These are phyloP conservation scores for Erannis defoliaria DNA, from an alignment of 2,888 invertebrate species.

Conservation along the genomic window DNA sequence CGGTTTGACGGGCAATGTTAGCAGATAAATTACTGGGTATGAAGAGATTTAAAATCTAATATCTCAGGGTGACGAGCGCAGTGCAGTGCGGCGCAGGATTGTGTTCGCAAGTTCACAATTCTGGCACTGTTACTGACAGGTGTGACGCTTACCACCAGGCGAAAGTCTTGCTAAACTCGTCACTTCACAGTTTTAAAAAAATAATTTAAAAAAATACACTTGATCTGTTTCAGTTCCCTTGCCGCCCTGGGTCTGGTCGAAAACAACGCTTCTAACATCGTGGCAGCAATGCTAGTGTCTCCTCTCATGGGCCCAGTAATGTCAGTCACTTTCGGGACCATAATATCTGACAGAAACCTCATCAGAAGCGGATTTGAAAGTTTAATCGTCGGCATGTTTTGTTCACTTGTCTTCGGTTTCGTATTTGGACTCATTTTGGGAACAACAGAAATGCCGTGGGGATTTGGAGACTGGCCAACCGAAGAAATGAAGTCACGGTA, in stretches of 20 bases:
- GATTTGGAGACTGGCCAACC: constrained; percentile 91
- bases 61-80: too few relatives aligned
- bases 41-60: too few relatives aligned
- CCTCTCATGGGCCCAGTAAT: constrained; percentile 94
- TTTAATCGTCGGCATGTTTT: constrained; percentile 89
- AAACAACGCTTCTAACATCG: constrained; percentile 93
- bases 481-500: constrained; percentile 93
- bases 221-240: constrained; percentile 87
- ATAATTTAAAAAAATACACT: background rate
- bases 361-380: constrained; percentile 90
- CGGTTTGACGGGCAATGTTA: too few relatives aligned
- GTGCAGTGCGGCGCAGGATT: too few relatives aligned
- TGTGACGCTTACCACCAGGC: too few relatives aligned
- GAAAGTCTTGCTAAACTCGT: too few relatives aligned
- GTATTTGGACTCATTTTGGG: constrained; percentile 91
- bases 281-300: constrained; percentile 92
- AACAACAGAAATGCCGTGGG: constrained; percentile 92
- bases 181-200: background rate
- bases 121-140: too few relatives aligned
- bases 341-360: constrained; percentile 91
- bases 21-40: too few relatives aligned
- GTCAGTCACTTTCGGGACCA: constrained; percentile 94
- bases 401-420: constrained; percentile 93
- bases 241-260: constrained; percentile 94
- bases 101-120: too few relatives aligned